These are phyloP conservation scores for Drosophila parthenogenetica DNA, from an alignment of 2,888 invertebrate species.

Conservation along the genomic window DNA sequence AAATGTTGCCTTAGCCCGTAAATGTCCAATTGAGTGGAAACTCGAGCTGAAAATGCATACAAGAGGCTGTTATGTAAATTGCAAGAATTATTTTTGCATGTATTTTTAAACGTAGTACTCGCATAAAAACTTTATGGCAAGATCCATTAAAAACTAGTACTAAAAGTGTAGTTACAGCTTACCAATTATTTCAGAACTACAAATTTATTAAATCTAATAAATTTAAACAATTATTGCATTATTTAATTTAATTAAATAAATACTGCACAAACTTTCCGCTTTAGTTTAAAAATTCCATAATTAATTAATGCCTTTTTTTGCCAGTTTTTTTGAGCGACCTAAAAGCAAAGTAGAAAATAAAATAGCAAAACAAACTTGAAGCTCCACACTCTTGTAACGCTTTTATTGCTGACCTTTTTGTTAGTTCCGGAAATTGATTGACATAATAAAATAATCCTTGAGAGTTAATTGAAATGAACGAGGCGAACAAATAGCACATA, in stretches of 20 bases:
- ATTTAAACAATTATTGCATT: neutral
- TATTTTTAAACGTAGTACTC: neutral
- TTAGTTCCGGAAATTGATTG: constrained; percentile 77
- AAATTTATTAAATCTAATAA: neutral
- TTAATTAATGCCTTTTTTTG: constrained; percentile 58
- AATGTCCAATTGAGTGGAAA: constrained; percentile 48
- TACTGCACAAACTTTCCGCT: neutral
- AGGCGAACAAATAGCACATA: constrained; percentile 37
- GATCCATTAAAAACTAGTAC: neutral
- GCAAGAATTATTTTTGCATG: constrained; percentile 14
- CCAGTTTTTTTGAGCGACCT: neutral
- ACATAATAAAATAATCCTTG: constrained; percentile 80
- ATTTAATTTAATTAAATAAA: neutral
- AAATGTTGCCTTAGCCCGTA: constrained; percentile 19
- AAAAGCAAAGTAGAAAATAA: too few species aligned
- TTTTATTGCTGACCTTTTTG: constrained; percentile 66
- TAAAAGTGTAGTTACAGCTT: neutral
- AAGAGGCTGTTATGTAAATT: constrained; percentile 36
- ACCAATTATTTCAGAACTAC: neutral
- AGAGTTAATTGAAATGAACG: constrained; percentile 79
- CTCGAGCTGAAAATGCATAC: constrained; percentile 43
- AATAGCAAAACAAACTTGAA: constrained; percentile 28
- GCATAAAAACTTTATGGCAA: neutral
- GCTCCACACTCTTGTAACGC: constrained; percentile 24
- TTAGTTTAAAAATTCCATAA: constrained; percentile 25